These are phyloP conservation scores for Coccyzus lansbergi DNA, from an alignment of 2,797 vertebrate genomes.

Conservation along the genomic window DNA sequence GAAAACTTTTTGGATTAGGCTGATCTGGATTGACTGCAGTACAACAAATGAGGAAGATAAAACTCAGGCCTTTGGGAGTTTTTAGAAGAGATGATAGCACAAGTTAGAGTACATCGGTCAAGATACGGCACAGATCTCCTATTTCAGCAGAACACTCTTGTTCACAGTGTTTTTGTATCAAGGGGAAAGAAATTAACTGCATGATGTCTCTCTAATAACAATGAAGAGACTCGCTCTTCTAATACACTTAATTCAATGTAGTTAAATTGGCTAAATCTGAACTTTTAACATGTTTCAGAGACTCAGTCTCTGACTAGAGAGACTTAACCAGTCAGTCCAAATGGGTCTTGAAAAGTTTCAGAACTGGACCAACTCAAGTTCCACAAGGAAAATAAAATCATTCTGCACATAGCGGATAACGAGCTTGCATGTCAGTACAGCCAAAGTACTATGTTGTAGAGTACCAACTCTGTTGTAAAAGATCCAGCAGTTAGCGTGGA, in stretches of 20 bases:
- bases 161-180: neutral
- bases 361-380: neutral
- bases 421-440: neutral
- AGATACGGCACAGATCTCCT: neutral
- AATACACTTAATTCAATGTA: constrained; percentile 1
- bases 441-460: neutral
- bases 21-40: neutral
- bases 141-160: neutral
- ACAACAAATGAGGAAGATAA: neutral
- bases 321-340: neutral
- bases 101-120: neutral
- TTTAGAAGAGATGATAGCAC: neutral
- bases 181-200: neutral
- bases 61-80: neutral
- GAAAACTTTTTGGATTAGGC: neutral
- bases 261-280: neutral
- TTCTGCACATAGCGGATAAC: neutral
- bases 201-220: neutral
- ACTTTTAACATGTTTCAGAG: neutral
- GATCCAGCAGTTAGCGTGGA: neutral
- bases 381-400: neutral
- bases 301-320: neutral
- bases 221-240: neutral
- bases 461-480: neutral
- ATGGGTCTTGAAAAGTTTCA: neutral